These are phyloP conservation scores for Erythrolamprus reginae DNA, from an alignment of 2,113 vertebrate genomes.

Conservation along the genomic window DNA sequence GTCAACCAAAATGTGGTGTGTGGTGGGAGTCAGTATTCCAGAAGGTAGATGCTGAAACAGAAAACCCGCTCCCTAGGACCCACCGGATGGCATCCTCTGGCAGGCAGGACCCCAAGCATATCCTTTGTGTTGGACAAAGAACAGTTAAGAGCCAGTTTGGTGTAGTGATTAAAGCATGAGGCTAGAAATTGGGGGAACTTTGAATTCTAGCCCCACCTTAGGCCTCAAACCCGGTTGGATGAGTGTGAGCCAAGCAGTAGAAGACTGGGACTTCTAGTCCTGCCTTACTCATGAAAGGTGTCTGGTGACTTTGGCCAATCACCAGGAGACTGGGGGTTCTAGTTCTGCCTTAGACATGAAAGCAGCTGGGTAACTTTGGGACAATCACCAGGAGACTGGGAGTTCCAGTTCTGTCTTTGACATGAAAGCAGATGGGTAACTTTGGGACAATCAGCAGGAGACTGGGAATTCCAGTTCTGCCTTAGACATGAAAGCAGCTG, in stretches of 20 bases:
- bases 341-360: no score
- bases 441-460: not conserved
- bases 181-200: not conserved
- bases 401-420: not conserved
- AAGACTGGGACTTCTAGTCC: not conserved
- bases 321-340: not conserved
- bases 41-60: not conserved
- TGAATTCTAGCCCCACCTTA: not conserved
- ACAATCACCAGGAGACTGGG: not conserved
- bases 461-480: no score
- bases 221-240: not conserved
- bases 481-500: no score
- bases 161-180: not conserved
- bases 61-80: not conserved
- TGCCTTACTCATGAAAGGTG: not conserved
- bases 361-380: not conserved
- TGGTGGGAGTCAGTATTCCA: not conserved
- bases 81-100: not conserved
- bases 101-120: not conserved
- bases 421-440: not conserved
- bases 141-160: not conserved
- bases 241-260: not conserved
- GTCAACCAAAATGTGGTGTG: not conserved
- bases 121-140: not conserved
- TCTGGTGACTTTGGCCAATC: not conserved